Evolutionary conservation across 2,888 invertebrate genomes (phyloP), one percentile per base, ranked within the genome.

Genomic region (Cantharis nigra): DNA sequence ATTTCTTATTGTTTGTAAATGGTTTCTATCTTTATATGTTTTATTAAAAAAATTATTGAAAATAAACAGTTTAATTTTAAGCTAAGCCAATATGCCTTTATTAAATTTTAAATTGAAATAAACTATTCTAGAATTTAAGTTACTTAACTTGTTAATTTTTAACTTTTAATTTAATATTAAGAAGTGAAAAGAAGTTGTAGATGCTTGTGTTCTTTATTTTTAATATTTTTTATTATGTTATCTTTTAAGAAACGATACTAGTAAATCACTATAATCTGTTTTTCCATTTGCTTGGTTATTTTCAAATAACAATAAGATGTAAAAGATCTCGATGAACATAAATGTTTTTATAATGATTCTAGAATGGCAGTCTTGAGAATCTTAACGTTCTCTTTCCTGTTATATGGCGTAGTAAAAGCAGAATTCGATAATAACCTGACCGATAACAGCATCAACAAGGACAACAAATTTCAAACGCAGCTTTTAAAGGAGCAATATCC

Each of bases 351-450:
- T 72, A 72, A 72, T 76, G 70, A 74, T 77, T 77, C 63, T 28
- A 77, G 77, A 77, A 77, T 77, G 73, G 73, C 70, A 33, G 69
- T 73, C 69, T 65, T 71, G 62, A 73, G 69, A 49, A 65, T 49
- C 62, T 73, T 77, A 74, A 74, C 72, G 69, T 77, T 71, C 62
- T 63, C 71, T 71, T 74, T 74, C 71, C 69, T 74, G 69, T 72
- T 77, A 10, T 74, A 33, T 63, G 71, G 64, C 49, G 18, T 74
- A 64, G 33, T 49, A 33, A 67, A 28, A 49, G 67, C 74, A 74
- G 71, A 73, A 74, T 65, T 77, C 26, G 73, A 77, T 77, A 77
- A 77, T 73, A 74, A 70, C 73, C 70, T 75, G 75, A 26, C 71
- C 75, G 71, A 75, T 71, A 75, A 71, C 71, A 63, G 63, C 70